Evolutionary conservation across 2,888 invertebrate genomes (phyloP), one percentile per base, ranked within the genome.

Genomic region (Marasmarcha lunaedactyla): DNA sequence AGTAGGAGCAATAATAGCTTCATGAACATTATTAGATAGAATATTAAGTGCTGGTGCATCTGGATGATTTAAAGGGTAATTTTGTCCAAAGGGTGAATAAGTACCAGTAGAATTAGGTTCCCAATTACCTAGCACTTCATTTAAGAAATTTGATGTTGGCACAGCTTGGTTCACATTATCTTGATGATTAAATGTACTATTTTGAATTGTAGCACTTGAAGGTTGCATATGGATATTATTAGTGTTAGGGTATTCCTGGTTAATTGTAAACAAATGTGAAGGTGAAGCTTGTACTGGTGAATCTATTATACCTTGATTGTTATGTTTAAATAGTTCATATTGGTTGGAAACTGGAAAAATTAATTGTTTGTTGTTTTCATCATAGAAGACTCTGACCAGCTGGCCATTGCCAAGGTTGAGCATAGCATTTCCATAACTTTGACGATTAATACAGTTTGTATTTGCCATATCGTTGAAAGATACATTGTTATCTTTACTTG

Each of bases 81-180:
- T 81, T 54, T 85, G 88, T 1, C 90, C 91, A 68, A 91, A 91
- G 0, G 90, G 91, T 40, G 89, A 89, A 55, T 90, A 91, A 6
- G 90, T 90, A 11, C 91, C 90, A 39, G 86, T 87, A 25, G 88
- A 88, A 59, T 89, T 90, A 3, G 90, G 89, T 26, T 87, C 87
- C 87, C 90, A 89, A 59, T 90, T 90, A 7, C 90, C 89, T 39
- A 90, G 85, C 34, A 91, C 77, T 67, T 90, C 90, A 53, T 90
- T 90, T 42, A 91, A 85, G 45, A 90, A 78, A 50, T 88, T 81
- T 12, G 83, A 86, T 35, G 77, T 73, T 37, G 70, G 71, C 15
- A 56, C 55, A 13, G 64, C 45, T 36, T 66, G 63, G 33, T 54
- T 57, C 30, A 4, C 11, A 42, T 57, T 68, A 1, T 59, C 46